Evolutionary conservation across 2,888 invertebrate species (phyloP).

Genomic region (Patella caerulea): DNA sequence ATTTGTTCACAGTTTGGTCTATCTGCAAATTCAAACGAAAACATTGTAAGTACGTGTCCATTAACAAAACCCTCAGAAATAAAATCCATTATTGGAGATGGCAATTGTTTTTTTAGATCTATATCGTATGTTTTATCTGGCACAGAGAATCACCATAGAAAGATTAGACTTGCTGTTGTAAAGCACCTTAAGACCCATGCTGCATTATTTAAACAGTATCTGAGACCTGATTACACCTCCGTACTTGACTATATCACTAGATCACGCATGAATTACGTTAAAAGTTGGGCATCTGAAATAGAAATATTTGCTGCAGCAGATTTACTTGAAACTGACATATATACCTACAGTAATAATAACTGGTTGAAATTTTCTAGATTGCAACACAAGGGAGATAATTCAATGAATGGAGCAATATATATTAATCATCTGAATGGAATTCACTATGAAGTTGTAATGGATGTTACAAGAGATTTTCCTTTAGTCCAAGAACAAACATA

Average conservation of each 20-base stretch:
- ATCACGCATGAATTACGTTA: not conserved
- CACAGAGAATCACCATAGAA: not conserved
- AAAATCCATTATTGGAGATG: not conserved
- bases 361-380: constrained; percentile 1
- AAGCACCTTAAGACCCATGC: not conserved
- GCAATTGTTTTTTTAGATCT: constrained; percentile 1
- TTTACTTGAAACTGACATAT: constrained; percentile 6
- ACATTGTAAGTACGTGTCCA: not conserved
- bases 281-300: not conserved
- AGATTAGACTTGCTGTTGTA: not conserved
- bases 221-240: not conserved
- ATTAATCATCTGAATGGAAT: not conserved
- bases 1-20: not conserved
- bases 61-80: not conserved
- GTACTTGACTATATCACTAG: not conserved
- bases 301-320: not conserved
- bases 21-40: not conserved
- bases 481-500: not conserved
- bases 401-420: not conserved
- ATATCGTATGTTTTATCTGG: not conserved
- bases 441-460: not conserved
- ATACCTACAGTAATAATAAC: not conserved
- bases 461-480: not conserved
- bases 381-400: not conserved
- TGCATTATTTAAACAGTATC: not conserved